Evolutionary conservation across 2,113 vertebrate genomes (phyloP).

Genomic region (Emydura subglobosa): DNA sequence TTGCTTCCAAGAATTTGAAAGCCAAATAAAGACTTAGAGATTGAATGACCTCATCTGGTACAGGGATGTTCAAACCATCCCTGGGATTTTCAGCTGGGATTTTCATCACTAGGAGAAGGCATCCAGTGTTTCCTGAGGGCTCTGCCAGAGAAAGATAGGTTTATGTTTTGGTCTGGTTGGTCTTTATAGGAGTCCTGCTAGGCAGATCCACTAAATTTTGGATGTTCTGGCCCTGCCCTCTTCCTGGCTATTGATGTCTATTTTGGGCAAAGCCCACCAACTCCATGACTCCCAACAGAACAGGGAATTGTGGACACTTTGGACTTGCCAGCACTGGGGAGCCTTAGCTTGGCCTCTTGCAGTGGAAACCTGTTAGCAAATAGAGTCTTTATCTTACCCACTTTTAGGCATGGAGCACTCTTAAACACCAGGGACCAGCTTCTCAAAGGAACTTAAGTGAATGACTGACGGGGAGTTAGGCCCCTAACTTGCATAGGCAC

Average conservation of each 20-base stretch:
- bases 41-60: background rate
- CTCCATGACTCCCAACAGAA: background rate
- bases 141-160: fast-evolving
- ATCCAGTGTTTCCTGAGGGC: background rate
- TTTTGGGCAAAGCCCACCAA: background rate
- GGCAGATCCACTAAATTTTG: background rate
- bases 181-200: background rate
- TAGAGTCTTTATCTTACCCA: background rate
- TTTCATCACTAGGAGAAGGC: fast-evolving
- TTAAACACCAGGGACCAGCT: background rate
- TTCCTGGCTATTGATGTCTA: background rate
- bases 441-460: background rate
- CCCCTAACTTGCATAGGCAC: background rate
- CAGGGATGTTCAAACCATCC: background rate
- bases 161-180: background rate
- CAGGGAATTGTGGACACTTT: background rate
- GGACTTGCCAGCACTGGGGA: background rate
- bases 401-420: background rate
- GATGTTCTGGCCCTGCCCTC: too few relatives aligned
- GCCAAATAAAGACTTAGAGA: background rate
- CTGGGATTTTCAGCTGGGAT: background rate
- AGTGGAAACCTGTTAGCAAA: background rate
- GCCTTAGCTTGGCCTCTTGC: background rate
- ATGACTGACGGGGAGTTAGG: background rate
- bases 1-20: background rate